Percentiles rank a stretch among this genome's conserved stretches.
Evolutionary conservation across 2,888 invertebrate genomes (phyloP).

Genomic region (Caenorhabditis doughertyi): DNA sequence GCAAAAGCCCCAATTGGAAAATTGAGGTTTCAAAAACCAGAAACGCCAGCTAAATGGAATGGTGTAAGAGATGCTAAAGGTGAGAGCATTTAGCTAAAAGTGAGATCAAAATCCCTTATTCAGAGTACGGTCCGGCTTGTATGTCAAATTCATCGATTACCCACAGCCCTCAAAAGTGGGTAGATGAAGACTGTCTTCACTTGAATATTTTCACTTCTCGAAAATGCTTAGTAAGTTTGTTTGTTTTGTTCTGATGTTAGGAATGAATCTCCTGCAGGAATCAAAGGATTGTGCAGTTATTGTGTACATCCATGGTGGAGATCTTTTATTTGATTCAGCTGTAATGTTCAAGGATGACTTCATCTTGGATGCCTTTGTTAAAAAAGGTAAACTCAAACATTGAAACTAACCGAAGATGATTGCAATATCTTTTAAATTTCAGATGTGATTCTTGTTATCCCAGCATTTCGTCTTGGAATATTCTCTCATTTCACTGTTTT

Average conservation of each 20-base stretch:
- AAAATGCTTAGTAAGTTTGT: constrained; percentile 64
- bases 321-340: constrained; percentile 74
- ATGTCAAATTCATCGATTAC: constrained; percentile 70
- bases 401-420: background rate
- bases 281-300: constrained; percentile 69
- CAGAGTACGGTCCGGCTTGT: constrained; percentile 74
- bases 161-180: constrained; percentile 67
- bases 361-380: constrained; percentile 53
- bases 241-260: background rate
- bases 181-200: constrained; percentile 77
- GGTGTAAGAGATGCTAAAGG: constrained; percentile 63
- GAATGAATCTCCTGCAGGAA: background rate
- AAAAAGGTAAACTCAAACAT: constrained; percentile 23
- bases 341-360: constrained; percentile 76
- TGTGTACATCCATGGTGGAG: constrained; percentile 77
- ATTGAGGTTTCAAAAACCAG: constrained; percentile 69
- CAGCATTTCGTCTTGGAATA: constrained; percentile 72
- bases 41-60: constrained; percentile 62
- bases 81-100: background rate
- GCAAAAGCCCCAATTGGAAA: constrained; percentile 74
- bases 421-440: constrained; percentile 4
- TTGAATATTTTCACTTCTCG: constrained; percentile 73
- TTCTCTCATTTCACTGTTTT: constrained; percentile 67
- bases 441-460: constrained; percentile 73
- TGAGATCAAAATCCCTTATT: background rate